Evolutionary conservation across 2,888 invertebrate species (phyloP), one percentile per base, ranked within the genome.

Genomic region (Megastigmus dorsalis): DNA sequence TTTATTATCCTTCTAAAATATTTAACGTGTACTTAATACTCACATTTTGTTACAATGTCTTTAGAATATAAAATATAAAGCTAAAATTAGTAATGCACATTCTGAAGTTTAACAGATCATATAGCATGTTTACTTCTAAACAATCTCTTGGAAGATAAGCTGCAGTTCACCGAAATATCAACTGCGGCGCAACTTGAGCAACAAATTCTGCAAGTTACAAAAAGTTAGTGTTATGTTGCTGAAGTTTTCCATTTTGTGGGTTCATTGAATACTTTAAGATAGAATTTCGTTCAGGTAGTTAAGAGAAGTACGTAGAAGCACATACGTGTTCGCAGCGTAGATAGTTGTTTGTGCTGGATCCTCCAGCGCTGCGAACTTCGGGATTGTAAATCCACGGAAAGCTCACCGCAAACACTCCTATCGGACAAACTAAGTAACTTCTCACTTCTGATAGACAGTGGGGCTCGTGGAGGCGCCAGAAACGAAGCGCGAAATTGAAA

Each of bases 321-420:
- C 43, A 28, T 28, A 43, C 45, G 43, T 60, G 60, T 60, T 23
- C 6, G 41, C 23, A 15, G 26, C n/a, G n/a, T n/a, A 41, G 41
- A 13, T 5, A 60, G 43, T 45, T 60, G 60, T 60, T 41, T 41
- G 43, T 28, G 26, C n/a, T 28, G 13, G 26, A 41, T 41, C 26
- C 60, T 41, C n/a, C 41, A 33, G 33, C 36, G 55, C 10, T 55
- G 18, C 55, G n/a, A 60, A 60, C 60, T 60, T 60, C 6, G 13
- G 60, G 43, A 41, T 60, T 20, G 60, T 60, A 60, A 60, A 60
- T 60, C 60, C 60, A 26, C 18, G 41, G 60, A 7, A 59, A 59
- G 38, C 36, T 36, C 38, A 23, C 38, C 36, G 38, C 36, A 59
- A 59, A 59, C 38, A 59, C 59, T 38, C 9, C 59, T 38, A 18